These are phyloP conservation scores for Eidolon helvum DNA, from an alignment of 2,113 vertebrate species.

Conservation along the genomic window DNA sequence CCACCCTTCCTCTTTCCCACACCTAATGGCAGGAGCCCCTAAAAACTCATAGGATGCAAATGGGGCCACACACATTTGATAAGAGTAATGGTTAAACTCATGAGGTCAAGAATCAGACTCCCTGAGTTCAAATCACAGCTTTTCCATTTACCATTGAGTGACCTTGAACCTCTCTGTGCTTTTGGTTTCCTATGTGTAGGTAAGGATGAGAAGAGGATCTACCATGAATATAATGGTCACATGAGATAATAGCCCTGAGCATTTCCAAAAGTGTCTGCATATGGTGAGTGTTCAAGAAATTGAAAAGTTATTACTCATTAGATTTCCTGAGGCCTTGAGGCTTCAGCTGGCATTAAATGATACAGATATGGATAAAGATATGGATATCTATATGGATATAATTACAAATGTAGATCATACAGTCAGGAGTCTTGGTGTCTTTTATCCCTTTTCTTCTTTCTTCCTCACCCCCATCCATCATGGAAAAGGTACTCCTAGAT, in stretches of 20 bases:
- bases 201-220: not conserved
- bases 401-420: not conserved
- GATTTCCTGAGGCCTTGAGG: not conserved
- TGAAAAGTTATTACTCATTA: not conserved
- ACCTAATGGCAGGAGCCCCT: not conserved
- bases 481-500: not conserved
- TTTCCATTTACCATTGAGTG: not conserved
- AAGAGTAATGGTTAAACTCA: not conserved
- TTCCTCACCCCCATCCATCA: not conserved
- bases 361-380: no score
- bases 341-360: not conserved
- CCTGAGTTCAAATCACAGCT: not conserved
- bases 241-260: accelerated
- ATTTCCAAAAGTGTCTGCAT: not conserved
- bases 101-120: not conserved
- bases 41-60: not conserved
- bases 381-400: accelerated
- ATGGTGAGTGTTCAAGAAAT: not conserved
- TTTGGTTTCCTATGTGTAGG: not conserved
- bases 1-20: no score
- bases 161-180: not conserved
- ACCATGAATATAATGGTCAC: not conserved
- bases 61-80: not conserved
- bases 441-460: not conserved
- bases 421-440: not conserved